Conservation (phyloP, 2,797 vertebrate genomes). For the Synaphobranchus kaupii region DNA sequence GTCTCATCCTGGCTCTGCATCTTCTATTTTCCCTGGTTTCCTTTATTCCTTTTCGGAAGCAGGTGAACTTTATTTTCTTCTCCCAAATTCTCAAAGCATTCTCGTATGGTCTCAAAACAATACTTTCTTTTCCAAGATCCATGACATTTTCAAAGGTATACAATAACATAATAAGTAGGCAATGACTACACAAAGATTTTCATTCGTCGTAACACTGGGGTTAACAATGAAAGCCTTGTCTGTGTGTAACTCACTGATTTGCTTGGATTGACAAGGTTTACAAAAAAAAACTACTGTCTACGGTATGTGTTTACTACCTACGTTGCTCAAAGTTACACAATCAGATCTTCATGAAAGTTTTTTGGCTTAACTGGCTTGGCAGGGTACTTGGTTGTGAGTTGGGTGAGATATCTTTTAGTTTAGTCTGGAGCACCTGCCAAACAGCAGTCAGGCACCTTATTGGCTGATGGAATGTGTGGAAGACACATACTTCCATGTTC, state of each 20-base stretch:
- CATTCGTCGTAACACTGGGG: background rate
- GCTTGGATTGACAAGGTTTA: background rate
- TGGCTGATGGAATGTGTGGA: slow-evolving; percentile 29
- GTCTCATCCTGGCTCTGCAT: background rate
- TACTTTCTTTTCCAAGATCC: background rate
- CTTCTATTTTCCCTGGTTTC: background rate
- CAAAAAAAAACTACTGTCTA: background rate
- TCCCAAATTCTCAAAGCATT: background rate
- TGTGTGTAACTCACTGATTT: background rate
- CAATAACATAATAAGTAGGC: background rate
- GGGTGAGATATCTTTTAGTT: slow-evolving; percentile 34
- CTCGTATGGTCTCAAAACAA: background rate
- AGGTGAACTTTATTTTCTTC: background rate
- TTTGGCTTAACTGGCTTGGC: slow-evolving; percentile 44
- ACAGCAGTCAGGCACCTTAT: slow-evolving; percentile 32
- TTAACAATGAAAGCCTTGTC: background rate
- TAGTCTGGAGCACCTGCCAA: slow-evolving; percentile 22
- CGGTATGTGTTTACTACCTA: background rate
- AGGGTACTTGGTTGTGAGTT: slow-evolving; percentile 31
- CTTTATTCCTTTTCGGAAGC: background rate
- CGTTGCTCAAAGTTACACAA: background rate
- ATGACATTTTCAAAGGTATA: background rate
- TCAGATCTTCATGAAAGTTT: background rate
- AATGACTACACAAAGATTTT: background rate
- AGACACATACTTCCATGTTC: background rate